phyloP scores from a whole-genome alignment of 1,140 invertebrate genomes.

The Phortica variegata region DNA sequence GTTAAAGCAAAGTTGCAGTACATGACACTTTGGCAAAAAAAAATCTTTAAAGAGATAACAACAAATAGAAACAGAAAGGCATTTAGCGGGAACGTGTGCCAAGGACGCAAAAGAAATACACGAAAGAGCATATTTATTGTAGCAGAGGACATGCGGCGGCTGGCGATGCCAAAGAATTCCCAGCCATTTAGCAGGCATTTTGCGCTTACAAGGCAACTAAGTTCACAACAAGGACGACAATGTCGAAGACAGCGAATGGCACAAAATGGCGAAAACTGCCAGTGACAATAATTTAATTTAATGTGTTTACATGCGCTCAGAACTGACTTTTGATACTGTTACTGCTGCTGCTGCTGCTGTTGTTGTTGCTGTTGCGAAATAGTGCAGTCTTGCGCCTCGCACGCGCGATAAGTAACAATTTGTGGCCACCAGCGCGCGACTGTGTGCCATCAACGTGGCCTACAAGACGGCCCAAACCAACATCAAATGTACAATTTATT shows the following conservation, averaged over 20 bases:
- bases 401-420: constrained; percentile 48
- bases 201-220: constrained; percentile 31
- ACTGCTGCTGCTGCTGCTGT: no score
- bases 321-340: no score
- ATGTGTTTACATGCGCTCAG: constrained; percentile 53
- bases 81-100: no score
- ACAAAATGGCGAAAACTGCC: constrained; percentile 21
- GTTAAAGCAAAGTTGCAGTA: no score
- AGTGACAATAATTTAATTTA: constrained; percentile 52
- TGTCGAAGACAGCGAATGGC: constrained; percentile 1
- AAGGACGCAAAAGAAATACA: no score
- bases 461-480: background rate
- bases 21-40: no score
- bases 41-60: no score
- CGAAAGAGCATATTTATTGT: no score
- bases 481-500: constrained; percentile 35
- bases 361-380: no score
- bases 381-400: no score
- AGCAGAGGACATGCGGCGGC: no score
- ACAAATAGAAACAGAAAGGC: no score
- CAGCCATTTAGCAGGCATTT: background rate
- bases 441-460: constrained; percentile 16
- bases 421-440: constrained; percentile 34
- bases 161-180: constrained; percentile 17
- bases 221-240: constrained; percentile 18